Base-by-base conservation (phyloP, 2,113 vertebrate species). In the Seriola quinqueradiata region DNA sequence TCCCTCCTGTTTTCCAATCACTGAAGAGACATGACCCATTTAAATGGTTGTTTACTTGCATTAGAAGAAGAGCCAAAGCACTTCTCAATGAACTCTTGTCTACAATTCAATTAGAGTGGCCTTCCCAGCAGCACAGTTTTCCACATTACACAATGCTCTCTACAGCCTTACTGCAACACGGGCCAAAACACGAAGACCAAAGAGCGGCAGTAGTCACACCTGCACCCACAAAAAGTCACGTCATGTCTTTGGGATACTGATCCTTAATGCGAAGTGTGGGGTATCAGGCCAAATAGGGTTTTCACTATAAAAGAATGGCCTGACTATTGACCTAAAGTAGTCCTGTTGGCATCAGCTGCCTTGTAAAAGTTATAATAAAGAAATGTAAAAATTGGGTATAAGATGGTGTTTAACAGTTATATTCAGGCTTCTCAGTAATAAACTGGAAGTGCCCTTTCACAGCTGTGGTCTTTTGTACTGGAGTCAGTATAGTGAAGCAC, bases 81-180 rank as follows among this genome's bases (percentile, higher is more conserved):
- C 92, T 94, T 87, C 93, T 95, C 94, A 96, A 95, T 96, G 94
- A 94, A 94, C 93, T 95, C 94, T 96, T 95, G 95, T 96, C 94
- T 96, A 95, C 95, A 95, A 95, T 95, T 95, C 92, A 95, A 95
- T 95, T 95, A 95, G 92, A 90, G 90, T 91, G 91, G 93, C 89
- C 90, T 91, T 93, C 94, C 89, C 88, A 90, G 92, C 81, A 84
- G 84, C 86, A 83, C 83, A 81, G 77, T 90, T 94, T 92, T 92
- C 88, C 73, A 82, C 70, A 70, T 85, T 82, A 79, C 84, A 89
- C 89, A 91, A 90, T 78, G 63, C 80, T 48, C 63, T 87, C 34
- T 52, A 64, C 68, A 67, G 87, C 80, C 66, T 40, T 2, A 65
- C 70, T 70, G 83, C 79, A 72, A 78, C 77, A 67, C 34, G 13